Percentiles rank a stretch among this genome's conserved stretches.
Conservation (phyloP, 2,888 invertebrate species). For the Biston betularia region DNA sequence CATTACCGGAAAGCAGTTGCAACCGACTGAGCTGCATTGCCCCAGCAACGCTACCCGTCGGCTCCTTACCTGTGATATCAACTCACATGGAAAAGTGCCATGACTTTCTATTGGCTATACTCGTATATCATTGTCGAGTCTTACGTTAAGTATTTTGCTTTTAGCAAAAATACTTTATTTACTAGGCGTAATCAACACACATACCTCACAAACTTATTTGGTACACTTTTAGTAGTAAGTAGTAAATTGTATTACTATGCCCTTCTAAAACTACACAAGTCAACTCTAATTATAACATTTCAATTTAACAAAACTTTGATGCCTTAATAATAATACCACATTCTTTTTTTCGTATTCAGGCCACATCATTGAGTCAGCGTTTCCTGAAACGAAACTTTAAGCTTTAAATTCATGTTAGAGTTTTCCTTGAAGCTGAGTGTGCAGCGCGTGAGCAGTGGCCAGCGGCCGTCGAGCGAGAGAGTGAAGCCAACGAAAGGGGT, state of each 20-base stretch:
- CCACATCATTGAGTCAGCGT: conserved; percentile 38
- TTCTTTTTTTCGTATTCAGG: conserved; percentile 14
- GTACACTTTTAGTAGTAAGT: background rate
- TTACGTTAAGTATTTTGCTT: background rate
- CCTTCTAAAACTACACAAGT: background rate
- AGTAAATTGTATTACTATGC: background rate
- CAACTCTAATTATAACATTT: background rate
- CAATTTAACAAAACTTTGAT: background rate
- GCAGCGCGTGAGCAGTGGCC: conserved; percentile 59
- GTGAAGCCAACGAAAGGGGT: conserved; percentile 71
- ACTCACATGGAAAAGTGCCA: conserved; percentile 15
- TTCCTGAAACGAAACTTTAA: conserved; percentile 26
- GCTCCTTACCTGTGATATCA: conserved; percentile 7
- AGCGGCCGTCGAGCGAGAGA: conserved; percentile 43
- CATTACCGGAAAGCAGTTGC: conserved; percentile 84
- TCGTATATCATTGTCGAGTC: background rate
- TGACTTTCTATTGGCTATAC: conserved; percentile 19
- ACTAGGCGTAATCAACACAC: background rate
- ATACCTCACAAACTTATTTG: too few relatives aligned
- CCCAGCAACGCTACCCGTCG: conserved; percentile 41
- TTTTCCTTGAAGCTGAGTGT: conserved; percentile 48
- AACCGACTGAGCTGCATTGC: conserved; percentile 62
- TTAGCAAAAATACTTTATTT: background rate
- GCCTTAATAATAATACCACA: background rate
- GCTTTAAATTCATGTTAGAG: conserved; percentile 13